phyloP scores from a whole-genome alignment of 1,140 invertebrate genomes.

The Drosophila malerkotliana region DNA sequence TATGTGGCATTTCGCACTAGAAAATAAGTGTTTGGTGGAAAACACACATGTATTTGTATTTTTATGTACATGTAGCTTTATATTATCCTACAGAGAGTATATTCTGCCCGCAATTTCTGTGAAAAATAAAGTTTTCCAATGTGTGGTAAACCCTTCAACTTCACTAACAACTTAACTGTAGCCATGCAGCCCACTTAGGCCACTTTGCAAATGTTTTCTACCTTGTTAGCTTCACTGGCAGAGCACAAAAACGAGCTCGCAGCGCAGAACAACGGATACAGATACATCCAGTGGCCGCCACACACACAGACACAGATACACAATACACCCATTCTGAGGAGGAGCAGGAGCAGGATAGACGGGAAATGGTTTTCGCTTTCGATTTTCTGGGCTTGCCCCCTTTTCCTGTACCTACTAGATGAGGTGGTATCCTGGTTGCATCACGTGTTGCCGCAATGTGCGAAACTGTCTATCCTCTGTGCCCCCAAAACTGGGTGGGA shows the following conservation, averaged over 20 bases:
- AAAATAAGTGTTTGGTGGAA: no score
- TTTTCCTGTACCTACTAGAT: background rate
- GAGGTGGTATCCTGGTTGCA: conserved; percentile 47
- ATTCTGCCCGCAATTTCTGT: background rate
- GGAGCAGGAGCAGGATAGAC: conserved; percentile 7
- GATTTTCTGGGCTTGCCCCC: conserved; percentile 54
- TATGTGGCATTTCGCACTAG: no score
- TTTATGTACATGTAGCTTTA: no score
- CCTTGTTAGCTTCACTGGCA: background rate
- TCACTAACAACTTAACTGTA: background rate
- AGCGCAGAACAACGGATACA: conserved; percentile 28
- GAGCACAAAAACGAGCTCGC: conserved; percentile 11
- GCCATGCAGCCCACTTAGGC: background rate
- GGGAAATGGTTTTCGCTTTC: conserved; percentile 68
- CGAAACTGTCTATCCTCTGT: conserved; percentile 28
- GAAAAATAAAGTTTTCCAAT: background rate
- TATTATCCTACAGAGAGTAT: background rate
- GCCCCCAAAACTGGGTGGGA: conserved; percentile 5
- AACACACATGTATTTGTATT: background rate
- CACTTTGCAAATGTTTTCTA: conserved; percentile 4
- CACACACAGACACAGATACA: conserved; percentile 7
- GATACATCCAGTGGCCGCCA: conserved; percentile 5
- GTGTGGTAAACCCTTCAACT: background rate
- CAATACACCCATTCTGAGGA: conserved; percentile 3
- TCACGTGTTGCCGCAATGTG: conserved; percentile 72